Percentiles rank a stretch among this genome's conserved stretches.
These are phyloP conservation scores for Etheostoma nigrum DNA, from an alignment of 2,797 vertebrate genomes.

Conservation along the genomic window DNA sequence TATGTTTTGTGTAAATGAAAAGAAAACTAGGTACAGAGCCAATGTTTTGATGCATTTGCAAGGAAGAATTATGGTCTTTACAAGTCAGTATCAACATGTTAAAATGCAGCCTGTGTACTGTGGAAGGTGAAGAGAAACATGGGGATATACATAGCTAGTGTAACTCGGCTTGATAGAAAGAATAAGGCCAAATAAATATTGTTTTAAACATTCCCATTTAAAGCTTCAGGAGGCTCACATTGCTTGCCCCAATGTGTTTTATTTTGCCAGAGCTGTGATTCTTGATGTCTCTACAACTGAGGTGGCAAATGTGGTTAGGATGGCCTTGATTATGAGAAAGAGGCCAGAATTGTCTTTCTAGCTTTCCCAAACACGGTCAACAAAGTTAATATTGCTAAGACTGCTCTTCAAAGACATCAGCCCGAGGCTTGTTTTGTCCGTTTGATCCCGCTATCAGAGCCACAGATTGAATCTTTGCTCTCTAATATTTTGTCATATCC, in stretches of 20 bases:
- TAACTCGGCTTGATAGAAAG: too few relatives aligned
- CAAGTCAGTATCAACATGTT: background rate
- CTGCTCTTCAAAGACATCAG: background rate
- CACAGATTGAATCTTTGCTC: constrained; percentile 20
- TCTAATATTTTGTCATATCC: constrained; percentile 19
- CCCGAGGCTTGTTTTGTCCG: constrained; percentile 14
- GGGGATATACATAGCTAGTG: too few relatives aligned
- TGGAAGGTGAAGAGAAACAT: background rate
- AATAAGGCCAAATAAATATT: too few relatives aligned
- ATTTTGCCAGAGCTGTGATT: background rate
- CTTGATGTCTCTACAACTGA: background rate
- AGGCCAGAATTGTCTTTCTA: background rate
- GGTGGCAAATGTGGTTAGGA: background rate
- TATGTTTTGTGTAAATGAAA: background rate
- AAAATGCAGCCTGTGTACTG: too few relatives aligned
- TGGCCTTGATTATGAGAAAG: background rate
- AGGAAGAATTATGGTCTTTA: background rate
- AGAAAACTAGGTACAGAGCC: background rate
- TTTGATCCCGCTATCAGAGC: background rate
- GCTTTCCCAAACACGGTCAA: constrained; percentile 1
- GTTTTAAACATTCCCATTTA: background rate
- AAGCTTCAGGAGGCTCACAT: background rate
- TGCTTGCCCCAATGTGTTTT: background rate
- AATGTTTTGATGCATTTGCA: background rate
- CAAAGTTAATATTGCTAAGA: background rate